phyloP scores from a whole-genome alignment of 2,888 invertebrate genomes.

The Nephrotoma flavescens region DNA sequence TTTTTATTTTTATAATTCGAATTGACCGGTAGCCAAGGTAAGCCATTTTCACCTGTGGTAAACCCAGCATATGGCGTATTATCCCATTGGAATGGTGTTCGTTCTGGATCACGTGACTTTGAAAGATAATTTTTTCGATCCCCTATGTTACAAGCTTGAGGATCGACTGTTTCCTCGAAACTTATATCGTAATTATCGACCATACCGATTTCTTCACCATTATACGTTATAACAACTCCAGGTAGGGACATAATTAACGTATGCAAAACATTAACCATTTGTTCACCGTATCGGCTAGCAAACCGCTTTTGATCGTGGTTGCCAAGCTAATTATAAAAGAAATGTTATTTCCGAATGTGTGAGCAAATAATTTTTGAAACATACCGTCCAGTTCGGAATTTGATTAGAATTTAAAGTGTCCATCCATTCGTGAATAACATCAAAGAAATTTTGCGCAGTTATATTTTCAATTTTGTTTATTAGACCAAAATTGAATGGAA shows the following conservation, averaged over 20 bases:
- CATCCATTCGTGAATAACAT: constrained; percentile 39
- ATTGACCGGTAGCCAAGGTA: constrained; percentile 32
- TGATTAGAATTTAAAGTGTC: constrained; percentile 42
- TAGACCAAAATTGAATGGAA: constrained; percentile 52
- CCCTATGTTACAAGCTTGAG: constrained; percentile 8
- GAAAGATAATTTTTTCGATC: constrained; percentile 4
- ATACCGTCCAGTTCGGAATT: constrained; percentile 54
- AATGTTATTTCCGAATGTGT: not conserved
- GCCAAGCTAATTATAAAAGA: not conserved
- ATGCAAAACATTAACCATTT: constrained; percentile 51
- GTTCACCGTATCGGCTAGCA: constrained; percentile 40
- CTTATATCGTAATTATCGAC: constrained; percentile 29
- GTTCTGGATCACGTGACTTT: constrained; percentile 35
- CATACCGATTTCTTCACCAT: constrained; percentile 60
- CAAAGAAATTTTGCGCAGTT: constrained; percentile 36
- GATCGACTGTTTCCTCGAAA: constrained; percentile 17
- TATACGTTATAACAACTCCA: constrained; percentile 62
- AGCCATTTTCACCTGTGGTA: constrained; percentile 29
- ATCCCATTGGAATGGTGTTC: constrained; percentile 49
- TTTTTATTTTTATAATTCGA: constrained; percentile 42
- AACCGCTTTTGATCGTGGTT: constrained; percentile 45
- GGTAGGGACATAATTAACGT: constrained; percentile 56
- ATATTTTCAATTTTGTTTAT: constrained; percentile 34
- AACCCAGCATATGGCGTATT: constrained; percentile 32
- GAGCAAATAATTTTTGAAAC: constrained; percentile 40